Evolutionary conservation across 2,888 invertebrate genomes (phyloP).

Genomic region (Polydesmus complanatus): DNA sequence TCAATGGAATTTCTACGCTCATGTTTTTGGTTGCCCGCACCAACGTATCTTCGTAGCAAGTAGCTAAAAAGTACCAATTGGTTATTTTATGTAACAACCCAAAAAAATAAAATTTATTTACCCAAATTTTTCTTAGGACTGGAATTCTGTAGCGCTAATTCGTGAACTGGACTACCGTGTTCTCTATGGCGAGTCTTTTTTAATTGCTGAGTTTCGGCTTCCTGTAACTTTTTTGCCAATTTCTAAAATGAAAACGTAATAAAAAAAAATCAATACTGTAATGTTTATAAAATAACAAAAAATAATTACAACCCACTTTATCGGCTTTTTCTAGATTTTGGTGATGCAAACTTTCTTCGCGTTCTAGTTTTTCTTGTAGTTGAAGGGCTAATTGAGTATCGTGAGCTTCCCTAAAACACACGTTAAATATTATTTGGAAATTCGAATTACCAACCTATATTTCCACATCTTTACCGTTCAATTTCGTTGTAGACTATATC

Average conservation of each 20-base stretch:
- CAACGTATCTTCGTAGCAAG: conserved; percentile 14
- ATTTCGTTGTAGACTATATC: conserved; percentile 33
- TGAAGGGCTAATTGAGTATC: conserved; percentile 52
- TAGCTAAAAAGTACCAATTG: background rate
- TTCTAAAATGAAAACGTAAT: background rate
- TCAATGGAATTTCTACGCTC: conserved; percentile 4
- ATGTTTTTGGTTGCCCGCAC: conserved; percentile 6
- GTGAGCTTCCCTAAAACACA: conserved; percentile 43
- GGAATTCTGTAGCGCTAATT: background rate
- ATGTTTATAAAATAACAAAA: conserved; percentile 1
- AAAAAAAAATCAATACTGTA: background rate
- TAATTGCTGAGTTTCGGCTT: background rate
- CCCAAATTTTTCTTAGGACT: conserved; percentile 7
- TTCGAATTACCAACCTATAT: too few relatives aligned
- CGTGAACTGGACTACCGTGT: background rate
- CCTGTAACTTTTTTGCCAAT: conserved; percentile 9
- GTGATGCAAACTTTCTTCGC: conserved; percentile 26
- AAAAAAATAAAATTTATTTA: background rate
- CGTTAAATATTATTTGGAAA: background rate
- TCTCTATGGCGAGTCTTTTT: background rate
- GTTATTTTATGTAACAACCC: background rate
- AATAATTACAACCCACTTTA: conserved; percentile 22
- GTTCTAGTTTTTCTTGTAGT: conserved; percentile 44
- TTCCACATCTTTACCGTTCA: background rate
- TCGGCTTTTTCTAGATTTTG: conserved; percentile 29